A percentile compares a stretch with the other conserved stretches of the same genome.
Evolutionary conservation across 2,888 invertebrate species (phyloP).

Genomic region (Polylopha cassiicola): DNA sequence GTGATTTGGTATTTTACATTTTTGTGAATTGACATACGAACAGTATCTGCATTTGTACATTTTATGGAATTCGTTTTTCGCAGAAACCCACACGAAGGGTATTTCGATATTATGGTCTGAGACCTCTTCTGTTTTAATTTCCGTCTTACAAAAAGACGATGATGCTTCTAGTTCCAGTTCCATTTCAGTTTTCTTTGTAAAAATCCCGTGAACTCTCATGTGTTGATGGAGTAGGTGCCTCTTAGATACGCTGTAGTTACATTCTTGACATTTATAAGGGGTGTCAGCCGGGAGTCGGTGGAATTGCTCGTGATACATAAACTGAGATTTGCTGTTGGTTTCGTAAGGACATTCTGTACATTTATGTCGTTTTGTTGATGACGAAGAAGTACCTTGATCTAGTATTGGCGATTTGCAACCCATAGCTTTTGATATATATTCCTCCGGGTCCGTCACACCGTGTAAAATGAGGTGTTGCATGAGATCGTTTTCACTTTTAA

Average conservation of each 20-base stretch:
- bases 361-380: constrained; percentile 80
- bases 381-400: constrained; percentile 35
- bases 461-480: constrained; percentile 82
- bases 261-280: constrained; percentile 88
- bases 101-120: constrained; percentile 78
- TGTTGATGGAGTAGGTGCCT: constrained; percentile 90
- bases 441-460: constrained; percentile 78
- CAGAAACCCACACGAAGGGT: constrained; percentile 86
- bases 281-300: constrained; percentile 83
- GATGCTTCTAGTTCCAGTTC: constrained; percentile 61
- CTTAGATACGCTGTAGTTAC: constrained; percentile 89
- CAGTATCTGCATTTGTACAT: constrained; percentile 91
- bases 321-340: constrained; percentile 91
- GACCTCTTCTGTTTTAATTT: constrained; percentile 39
- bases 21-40: constrained; percentile 88
- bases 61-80: constrained; percentile 83
- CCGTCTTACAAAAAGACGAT: constrained; percentile 35
- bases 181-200: constrained; percentile 60
- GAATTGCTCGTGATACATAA: constrained; percentile 90
- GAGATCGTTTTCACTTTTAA: constrained; percentile 82
- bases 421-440: constrained; percentile 70
- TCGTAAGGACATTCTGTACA: constrained; percentile 90
- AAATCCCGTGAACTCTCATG: constrained; percentile 83
- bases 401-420: constrained; percentile 52
- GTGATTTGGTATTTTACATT: constrained; percentile 88